These are phyloP conservation scores for Scolopax rusticola DNA, from an alignment of 2,797 vertebrate species.

Conservation along the genomic window DNA sequence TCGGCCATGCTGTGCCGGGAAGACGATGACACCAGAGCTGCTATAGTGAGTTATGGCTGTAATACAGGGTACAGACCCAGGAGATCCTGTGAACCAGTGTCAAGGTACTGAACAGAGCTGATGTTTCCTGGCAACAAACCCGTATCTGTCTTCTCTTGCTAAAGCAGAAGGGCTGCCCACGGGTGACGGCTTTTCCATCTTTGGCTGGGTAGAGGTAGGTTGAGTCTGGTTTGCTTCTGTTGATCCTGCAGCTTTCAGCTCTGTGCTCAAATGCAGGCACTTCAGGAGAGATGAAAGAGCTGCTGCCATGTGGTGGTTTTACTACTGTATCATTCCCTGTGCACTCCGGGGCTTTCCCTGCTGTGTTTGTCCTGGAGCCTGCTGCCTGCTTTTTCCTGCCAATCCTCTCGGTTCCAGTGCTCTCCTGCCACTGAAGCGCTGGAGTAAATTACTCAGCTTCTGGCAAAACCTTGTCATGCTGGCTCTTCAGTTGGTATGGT, in stretches of 20 bases:
- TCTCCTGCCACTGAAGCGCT: neutral
- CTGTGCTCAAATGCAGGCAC: neutral
- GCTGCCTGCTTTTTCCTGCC: neutral
- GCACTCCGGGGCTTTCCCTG: neutral
- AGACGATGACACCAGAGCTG: neutral
- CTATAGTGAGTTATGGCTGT: fast-evolving
- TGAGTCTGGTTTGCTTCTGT: neutral
- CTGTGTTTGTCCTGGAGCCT: neutral
- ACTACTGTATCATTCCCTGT: neutral
- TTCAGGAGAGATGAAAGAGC: neutral
- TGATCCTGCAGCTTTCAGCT: neutral
- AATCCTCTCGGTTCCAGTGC: neutral
- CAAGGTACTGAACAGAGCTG: neutral
- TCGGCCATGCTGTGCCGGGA: neutral
- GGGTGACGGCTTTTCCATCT: neutral
- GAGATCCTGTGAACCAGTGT: neutral
- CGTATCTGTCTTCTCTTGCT: neutral
- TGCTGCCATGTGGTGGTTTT: fast-evolving
- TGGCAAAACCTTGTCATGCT: neutral
- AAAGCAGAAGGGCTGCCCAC: neutral
- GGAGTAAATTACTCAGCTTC: neutral
- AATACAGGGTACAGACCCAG: neutral
- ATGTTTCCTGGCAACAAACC: neutral
- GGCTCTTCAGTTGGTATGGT: neutral
- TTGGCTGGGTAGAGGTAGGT: neutral